Conservation (phyloP, 2,888 invertebrate genomes). For the Aphelenchoides bicaudatus region DNA sequence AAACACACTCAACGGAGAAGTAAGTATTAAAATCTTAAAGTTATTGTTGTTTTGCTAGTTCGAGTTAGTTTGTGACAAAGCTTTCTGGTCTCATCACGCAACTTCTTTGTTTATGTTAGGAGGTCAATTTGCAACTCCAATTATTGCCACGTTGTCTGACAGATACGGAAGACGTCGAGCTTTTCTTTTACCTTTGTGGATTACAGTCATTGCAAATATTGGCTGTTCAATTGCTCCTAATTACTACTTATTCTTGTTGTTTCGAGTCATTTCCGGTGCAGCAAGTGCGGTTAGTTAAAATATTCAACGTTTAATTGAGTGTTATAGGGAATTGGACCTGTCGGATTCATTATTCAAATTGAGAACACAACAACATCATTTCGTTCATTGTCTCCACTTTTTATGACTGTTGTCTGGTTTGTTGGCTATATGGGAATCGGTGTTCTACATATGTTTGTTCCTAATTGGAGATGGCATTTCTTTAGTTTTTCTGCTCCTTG, state of each 20-base stretch:
- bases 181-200: conserved; percentile 49
- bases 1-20: no score
- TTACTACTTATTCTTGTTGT: conserved; percentile 45
- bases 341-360: conserved; percentile 37
- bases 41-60: conserved; percentile 36
- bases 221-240: conserved; percentile 44
- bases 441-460: conserved; percentile 39
- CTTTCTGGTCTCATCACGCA: conserved; percentile 40
- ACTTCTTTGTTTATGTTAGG: conserved; percentile 49
- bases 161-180: conserved; percentile 45
- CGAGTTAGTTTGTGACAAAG: conserved; percentile 49
- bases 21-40: no score
- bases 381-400: conserved; percentile 34
- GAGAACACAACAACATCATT: conserved; percentile 39
- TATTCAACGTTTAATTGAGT: not conserved
- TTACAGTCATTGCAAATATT: conserved; percentile 47
- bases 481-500: conserved; percentile 45
- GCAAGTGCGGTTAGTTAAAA: conserved; percentile 38
- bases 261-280: conserved; percentile 52
- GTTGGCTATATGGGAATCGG: conserved; percentile 56
- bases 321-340: conserved; percentile 38
- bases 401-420: conserved; percentile 36
- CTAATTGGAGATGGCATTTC: conserved; percentile 50
- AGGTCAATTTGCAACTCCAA: conserved; percentile 42
- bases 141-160: conserved; percentile 51